phyloP scores from a whole-genome alignment of 2,797 vertebrate species.

The Columba guinea region DNA sequence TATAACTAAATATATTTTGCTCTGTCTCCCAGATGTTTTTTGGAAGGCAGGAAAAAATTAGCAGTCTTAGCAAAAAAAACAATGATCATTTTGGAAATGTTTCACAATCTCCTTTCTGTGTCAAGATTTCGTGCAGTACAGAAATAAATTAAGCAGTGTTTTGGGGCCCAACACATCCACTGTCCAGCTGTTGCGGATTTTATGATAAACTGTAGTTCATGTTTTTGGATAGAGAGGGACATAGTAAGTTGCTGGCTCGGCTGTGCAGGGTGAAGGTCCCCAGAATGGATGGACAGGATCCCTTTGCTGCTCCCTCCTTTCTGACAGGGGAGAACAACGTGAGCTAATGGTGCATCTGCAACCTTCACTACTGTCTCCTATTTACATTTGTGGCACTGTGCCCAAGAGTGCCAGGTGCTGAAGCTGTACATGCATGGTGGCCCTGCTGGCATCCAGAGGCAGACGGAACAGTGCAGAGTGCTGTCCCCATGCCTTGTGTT shows the following conservation, averaged over 20 bases:
- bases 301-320: background rate
- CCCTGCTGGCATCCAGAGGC: background rate
- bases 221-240: background rate
- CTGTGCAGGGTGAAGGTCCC: background rate
- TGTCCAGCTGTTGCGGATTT: background rate
- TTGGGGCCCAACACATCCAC: background rate
- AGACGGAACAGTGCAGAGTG: background rate
- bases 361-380: background rate
- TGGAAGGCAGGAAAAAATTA: constrained; percentile 43
- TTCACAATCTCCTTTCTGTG: background rate
- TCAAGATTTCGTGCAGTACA: background rate
- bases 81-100: constrained; percentile 19
- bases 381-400: background rate
- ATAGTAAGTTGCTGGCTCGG: background rate
- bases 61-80: constrained; percentile 41
- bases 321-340: background rate
- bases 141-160: constrained; percentile 34
- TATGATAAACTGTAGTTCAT: background rate
- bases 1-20: constrained; percentile 44
- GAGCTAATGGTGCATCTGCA: background rate
- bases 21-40: constrained; percentile 58
- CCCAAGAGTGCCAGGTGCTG: background rate
- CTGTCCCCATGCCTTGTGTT: background rate
- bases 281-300: background rate
- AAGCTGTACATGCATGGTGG: fast-evolving